These are phyloP conservation scores for Enteromius treurensis DNA, from an alignment of 2,797 vertebrate species.

Conservation along the genomic window DNA sequence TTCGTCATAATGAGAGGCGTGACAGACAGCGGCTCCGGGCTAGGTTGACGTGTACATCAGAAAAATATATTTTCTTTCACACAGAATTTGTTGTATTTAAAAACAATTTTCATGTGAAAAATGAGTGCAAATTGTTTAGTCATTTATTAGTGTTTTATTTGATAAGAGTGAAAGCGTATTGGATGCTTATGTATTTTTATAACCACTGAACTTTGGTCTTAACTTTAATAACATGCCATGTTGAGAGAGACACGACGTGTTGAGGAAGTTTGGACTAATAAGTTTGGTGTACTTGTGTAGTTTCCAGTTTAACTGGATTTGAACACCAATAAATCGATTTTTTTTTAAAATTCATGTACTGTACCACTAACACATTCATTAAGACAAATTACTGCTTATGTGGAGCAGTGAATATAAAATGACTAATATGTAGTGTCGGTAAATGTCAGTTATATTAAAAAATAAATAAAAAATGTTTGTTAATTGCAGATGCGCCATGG, in stretches of 20 bases:
- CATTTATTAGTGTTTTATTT: neutral
- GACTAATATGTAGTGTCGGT: neutral
- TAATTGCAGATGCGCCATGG: conserved; percentile 91
- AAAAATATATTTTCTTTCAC: neutral
- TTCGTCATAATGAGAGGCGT: conserved; percentile 59
- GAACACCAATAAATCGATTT: neutral
- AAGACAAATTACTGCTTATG: neutral
- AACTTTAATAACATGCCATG: conserved; percentile 14
- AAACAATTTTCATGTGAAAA: neutral
- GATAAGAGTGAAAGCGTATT: too few species aligned
- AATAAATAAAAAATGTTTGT: conserved; percentile 37
- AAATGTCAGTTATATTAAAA: neutral
- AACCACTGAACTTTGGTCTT: conserved; percentile 42
- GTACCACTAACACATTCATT: neutral
- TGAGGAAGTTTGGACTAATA: neutral
- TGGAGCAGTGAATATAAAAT: neutral
- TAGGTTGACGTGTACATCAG: conserved; percentile 86
- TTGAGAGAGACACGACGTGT: neutral
- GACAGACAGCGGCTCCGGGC: conserved; percentile 45
- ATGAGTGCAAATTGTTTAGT: neutral
- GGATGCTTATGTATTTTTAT: neutral
- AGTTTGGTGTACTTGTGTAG: neutral
- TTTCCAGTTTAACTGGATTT: neutral
- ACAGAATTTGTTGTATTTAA: neutral
- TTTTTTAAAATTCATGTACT: neutral